phyloP scores from a whole-genome alignment of 2,113 vertebrate genomes.

The Peromyscus leucopus region DNA sequence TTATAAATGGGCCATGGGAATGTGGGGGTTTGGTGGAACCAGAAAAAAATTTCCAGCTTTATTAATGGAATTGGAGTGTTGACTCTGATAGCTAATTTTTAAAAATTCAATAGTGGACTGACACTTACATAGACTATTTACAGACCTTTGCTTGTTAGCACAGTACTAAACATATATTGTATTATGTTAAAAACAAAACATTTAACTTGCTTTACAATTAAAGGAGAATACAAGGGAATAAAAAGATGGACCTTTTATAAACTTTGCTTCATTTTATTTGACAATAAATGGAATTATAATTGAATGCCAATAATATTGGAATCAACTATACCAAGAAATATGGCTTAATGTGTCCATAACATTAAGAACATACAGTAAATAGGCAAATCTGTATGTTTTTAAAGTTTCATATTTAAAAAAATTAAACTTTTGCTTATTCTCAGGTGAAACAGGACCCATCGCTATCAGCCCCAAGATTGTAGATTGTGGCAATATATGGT shows the following conservation, averaged over 20 bases:
- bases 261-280: constrained; percentile 43
- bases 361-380: not conserved
- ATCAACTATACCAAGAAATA: not conserved
- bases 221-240: not conserved
- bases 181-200: constrained; percentile 17
- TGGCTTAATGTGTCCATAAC: not conserved
- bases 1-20: too few species aligned
- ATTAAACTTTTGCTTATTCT: not conserved
- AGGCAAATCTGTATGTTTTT: not conserved
- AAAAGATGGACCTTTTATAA: constrained; percentile 35
- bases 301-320: constrained; percentile 1
- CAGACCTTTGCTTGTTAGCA: constrained; percentile 35
- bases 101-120: not conserved
- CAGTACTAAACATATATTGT: not conserved
- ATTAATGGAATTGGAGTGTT: not conserved
- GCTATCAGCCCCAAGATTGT: not conserved
- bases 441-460: not conserved
- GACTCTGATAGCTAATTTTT: not conserved
- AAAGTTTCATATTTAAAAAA: constrained; percentile 13
- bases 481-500: not conserved
- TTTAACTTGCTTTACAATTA: not conserved
- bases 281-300: constrained; percentile 33
- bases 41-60: too few species aligned
- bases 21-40: too few species aligned
- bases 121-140: not conserved